Conservation (phyloP, 2,797 vertebrate species). For the Heteromormyrus szaboi region DNA sequence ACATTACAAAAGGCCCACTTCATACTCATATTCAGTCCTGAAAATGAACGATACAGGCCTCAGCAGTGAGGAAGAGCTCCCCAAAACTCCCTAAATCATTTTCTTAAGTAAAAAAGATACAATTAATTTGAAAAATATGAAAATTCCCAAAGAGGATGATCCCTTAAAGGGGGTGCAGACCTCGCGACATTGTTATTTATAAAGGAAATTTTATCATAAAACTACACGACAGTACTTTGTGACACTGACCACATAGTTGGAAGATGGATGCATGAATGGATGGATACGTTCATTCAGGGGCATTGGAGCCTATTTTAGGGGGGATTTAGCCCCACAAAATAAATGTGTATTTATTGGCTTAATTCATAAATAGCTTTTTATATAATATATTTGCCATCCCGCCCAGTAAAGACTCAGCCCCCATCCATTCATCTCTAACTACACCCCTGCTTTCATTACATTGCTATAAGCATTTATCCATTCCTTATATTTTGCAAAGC, state of each 20-base stretch:
- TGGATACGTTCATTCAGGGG: neutral
- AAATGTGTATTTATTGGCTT: neutral
- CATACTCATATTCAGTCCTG: neutral
- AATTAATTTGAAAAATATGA: slow-evolving; percentile 4
- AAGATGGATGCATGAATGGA: neutral
- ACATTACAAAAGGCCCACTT: neutral
- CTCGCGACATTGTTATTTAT: neutral
- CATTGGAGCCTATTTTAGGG: neutral
- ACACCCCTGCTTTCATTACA: neutral
- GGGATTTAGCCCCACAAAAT: neutral
- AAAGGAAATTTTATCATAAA: neutral
- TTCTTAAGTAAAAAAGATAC: neutral
- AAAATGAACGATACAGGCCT: neutral
- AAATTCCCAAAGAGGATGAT: neutral
- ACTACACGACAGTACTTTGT: neutral
- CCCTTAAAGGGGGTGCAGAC: neutral
- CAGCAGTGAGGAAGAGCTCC: neutral
- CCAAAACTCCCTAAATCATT: neutral
- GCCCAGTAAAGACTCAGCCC: neutral
- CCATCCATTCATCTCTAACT: neutral
- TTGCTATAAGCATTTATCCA: neutral
- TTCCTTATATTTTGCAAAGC: neutral
- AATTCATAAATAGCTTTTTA: neutral
- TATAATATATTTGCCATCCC: neutral
- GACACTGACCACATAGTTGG: neutral